Conservation (phyloP, 2,888 invertebrate genomes). For the Rhabditoides inermis region DNA sequence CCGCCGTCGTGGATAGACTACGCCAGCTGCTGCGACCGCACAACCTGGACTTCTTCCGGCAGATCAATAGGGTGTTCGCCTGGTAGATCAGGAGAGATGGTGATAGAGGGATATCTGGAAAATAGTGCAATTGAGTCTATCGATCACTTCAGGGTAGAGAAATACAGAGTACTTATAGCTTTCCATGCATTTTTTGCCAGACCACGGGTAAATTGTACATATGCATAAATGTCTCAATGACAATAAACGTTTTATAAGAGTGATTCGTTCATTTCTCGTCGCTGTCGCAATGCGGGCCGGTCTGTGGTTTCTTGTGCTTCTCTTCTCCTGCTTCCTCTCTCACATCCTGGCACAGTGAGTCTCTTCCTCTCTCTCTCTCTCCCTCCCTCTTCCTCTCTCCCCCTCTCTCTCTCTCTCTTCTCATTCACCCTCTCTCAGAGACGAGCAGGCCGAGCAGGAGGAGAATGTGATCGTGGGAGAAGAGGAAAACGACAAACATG, state of each 20-base stretch:
- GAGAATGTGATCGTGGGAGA: conserved; percentile 13
- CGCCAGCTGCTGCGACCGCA: conserved; percentile 21
- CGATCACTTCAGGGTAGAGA: too few species aligned
- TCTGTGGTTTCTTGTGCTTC: neutral
- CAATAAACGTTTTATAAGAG: too few species aligned
- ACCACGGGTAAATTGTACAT: neutral
- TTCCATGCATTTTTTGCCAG: too few species aligned
- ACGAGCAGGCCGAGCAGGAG: too few species aligned
- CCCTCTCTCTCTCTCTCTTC: conserved; percentile 6
- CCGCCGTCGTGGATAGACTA: conserved; percentile 13
- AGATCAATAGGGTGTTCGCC: conserved; percentile 26
- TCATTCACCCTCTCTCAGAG: too few species aligned
- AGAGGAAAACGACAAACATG: neutral
- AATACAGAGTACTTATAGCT: too few species aligned
- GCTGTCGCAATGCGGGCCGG: neutral
- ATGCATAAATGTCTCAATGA: too few species aligned
- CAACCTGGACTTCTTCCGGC: conserved; percentile 38
- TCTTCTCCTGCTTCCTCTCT: neutral
- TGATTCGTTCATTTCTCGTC: too few species aligned
- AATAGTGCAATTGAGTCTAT: conserved; percentile 2
- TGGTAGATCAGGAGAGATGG: conserved; percentile 16
- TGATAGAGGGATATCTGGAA: conserved; percentile 4
- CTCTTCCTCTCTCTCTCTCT: conserved; percentile 11
- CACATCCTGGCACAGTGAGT: neutral
- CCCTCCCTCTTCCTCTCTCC: neutral